phyloP scores from a whole-genome alignment of 2,797 vertebrate genomes.

The Clarias platycephalus region DNA sequence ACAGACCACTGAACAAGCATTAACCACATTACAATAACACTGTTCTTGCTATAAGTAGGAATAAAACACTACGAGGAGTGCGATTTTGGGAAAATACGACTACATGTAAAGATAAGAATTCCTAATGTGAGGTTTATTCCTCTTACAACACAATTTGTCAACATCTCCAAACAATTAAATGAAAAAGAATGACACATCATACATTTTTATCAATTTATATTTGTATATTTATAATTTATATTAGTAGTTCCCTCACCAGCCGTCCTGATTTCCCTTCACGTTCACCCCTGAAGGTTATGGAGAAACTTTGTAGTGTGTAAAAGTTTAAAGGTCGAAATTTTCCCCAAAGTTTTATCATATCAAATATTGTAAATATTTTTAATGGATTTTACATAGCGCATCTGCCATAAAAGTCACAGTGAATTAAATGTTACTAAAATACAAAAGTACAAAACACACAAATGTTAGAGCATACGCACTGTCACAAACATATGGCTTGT shows the following conservation, averaged over 20 bases:
- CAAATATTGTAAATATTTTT: neutral
- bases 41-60: neutral
- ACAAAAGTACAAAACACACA: neutral
- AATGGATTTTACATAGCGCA: neutral
- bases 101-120: neutral
- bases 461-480: conserved; percentile 75
- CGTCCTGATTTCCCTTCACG: neutral
- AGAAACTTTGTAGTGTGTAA: neutral
- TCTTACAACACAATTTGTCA: neutral
- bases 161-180: neutral
- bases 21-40: neutral
- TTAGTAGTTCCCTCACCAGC: neutral
- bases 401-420: neutral
- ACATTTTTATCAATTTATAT: neutral
- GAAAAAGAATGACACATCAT: neutral
- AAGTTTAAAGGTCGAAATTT: neutral
- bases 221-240: neutral
- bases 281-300: neutral
- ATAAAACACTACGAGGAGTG: neutral
- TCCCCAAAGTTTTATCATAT: neutral
- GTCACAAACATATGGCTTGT: conserved; percentile 96
- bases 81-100: neutral
- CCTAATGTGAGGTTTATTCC: neutral
- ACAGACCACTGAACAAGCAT: neutral
- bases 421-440: neutral